Evolutionary conservation across 2,113 vertebrate genomes (phyloP), one percentile per base, ranked within the genome.

Genomic region (Sitta europaea): DNA sequence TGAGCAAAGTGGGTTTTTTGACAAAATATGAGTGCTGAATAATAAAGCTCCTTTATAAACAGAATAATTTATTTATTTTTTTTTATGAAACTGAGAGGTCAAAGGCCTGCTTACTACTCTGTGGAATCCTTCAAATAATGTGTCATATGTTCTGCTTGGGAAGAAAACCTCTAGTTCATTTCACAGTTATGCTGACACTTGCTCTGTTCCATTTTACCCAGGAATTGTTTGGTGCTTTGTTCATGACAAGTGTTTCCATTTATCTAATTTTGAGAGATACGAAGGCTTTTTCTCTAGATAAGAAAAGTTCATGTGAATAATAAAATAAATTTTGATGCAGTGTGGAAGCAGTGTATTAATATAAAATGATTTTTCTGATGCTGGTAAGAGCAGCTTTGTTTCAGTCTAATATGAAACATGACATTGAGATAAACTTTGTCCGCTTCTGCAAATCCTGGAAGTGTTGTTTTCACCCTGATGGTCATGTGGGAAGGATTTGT

Each of bases 381-480:
- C 28, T 16, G 5, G 24, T 40, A 58, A 50, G 55, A 73, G 14
- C 12, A 77, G 20, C 24, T 68, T 82, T 67, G 15, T 42, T 70
- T 92, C 61, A 35, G 24, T 36, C 10, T 70, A 51, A 20, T n/a
- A 63, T 53, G 36, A 33, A 79, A 36, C 0, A 1, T 38, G 25
- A 14, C 9, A 42, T 14, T 42, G 23, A 77, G 48, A 70, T 66
- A n/a, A 88, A 68, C 27, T 61, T 57, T 14, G 17, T 21, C 16
- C 1, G 1, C 28, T 86, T 74, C 23, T 38, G 15, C 20, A 75
- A 62, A 43, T 15, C 18, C 14, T 74, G 54, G 50, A 86, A 67
- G 2, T 12, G 5, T 13, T 2, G 1, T 6, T 3, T 54, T 63
- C 14, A 11, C 17, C 9, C 12, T 77, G 25, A 51, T 29, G 24